Evolutionary conservation across 2,797 vertebrate genomes (phyloP), one percentile per base, ranked within the genome.

Genomic region (Neosilurus mollespiculum): DNA sequence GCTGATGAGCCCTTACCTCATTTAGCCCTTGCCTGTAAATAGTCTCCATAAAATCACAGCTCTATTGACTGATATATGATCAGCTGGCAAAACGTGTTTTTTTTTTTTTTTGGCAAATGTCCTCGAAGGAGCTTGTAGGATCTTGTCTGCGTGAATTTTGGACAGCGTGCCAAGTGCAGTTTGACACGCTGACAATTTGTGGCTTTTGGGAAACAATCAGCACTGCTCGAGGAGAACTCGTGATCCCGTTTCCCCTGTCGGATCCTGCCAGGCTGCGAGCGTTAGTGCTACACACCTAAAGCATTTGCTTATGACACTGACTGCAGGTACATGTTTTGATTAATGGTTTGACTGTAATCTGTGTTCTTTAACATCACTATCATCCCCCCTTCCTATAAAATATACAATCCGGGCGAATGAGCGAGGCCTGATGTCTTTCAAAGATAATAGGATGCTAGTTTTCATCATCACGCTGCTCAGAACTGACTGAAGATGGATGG

Each of bases 141-240:
- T 81, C 80, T 81, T 85, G 84, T 81, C 70, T 11, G 20, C 0
- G 8, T 37, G 56, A 85, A 26, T 22, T 70, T 66, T 59, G 82
- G 83, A 80, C 30, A 18, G 11, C 24, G 51, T 83, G 81, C 85
- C 84, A 82, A 85, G 76, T 34, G 51, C 73, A 62, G 84, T 67
- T 84, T 78, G 82, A 81, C 82, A 85, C 26, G 58, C 77, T 83
- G 87, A 81, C 83, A 85, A 80, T 86, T 81, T 86, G 82, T 85
- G 82, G 76, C 78, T 86, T 88, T 86, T 54, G 78, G 34, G 77
- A 86, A 83, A 80, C 67, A 84, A 64, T 69, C 49, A 77, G 14
- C 58, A 53, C 56, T 8, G 65, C 56, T 86, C 15, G 53, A 67
- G 78, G 43, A 64, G 56, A 71, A 81, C 65, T 62, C 24, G 30